phyloP scores from a whole-genome alignment of 2,888 invertebrate species.

The Ornithoptera alexandrae region DNA sequence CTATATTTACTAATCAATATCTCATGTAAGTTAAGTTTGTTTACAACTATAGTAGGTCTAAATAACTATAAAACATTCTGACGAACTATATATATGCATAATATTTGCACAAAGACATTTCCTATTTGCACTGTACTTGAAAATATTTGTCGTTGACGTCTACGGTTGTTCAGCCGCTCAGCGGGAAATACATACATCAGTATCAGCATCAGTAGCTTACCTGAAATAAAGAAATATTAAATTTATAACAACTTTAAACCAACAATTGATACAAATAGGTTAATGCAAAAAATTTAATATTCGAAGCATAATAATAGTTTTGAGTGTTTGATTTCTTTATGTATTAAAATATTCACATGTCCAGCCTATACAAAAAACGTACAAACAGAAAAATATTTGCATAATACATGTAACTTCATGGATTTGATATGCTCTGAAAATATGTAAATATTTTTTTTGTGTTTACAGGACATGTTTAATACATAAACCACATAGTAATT shows the following conservation, averaged over 20 bases:
- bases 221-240: conserved; percentile 13
- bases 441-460: too few species aligned
- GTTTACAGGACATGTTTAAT: too few species aligned
- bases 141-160: conserved; percentile 22
- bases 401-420: too few species aligned
- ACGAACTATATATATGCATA: conserved; percentile 6
- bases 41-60: conserved; percentile 21
- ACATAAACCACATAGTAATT: too few species aligned
- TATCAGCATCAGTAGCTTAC: conserved; percentile 5
- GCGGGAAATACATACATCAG: neutral
- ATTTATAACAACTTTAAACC: neutral
- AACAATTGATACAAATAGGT: neutral
- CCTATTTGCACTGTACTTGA: conserved; percentile 19
- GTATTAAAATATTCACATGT: neutral
- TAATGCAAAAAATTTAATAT: too few species aligned
- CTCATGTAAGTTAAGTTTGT: conserved; percentile 24
- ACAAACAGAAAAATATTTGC: too few species aligned
- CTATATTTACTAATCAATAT: conserved; percentile 8
- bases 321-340: neutral
- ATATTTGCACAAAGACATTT: conserved; percentile 25
- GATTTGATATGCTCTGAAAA: too few species aligned
- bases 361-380: too few species aligned
- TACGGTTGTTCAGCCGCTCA: conserved; percentile 4
- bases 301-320: neutral
- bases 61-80: conserved; percentile 25